Evolutionary conservation across 2,113 vertebrate genomes (phyloP).

Genomic region (Lipophrys pholis): DNA sequence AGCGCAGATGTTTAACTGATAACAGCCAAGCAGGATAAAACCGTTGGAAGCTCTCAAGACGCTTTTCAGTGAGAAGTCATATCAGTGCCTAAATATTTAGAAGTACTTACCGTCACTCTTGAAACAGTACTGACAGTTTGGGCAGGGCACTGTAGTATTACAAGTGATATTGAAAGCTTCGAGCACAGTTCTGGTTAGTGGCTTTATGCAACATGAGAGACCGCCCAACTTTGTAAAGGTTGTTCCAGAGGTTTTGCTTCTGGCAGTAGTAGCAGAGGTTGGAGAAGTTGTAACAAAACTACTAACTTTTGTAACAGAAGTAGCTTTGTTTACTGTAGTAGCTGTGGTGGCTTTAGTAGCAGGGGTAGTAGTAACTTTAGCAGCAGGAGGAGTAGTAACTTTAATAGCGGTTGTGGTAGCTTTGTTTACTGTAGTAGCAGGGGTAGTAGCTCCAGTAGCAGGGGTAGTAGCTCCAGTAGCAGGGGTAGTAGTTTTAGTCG

Average conservation of each 20-base stretch:
- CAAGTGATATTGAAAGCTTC: conserved; percentile 85
- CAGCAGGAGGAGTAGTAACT: too few species aligned
- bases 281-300: too few species aligned
- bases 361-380: background rate
- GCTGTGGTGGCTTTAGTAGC: conserved; percentile 8
- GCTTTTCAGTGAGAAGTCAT: too few species aligned
- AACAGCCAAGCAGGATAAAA: conserved; percentile 1
- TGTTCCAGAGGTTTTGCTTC: background rate
- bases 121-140: conserved; percentile 86
- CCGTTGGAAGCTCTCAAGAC: background rate
- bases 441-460: background rate
- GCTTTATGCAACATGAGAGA: conserved; percentile 76
- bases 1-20: conserved; percentile 85
- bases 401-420: too few species aligned
- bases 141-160: conserved; percentile 25
- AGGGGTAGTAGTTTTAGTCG: background rate
- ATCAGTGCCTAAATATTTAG: too few species aligned
- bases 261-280: too few species aligned
- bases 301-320: too few species aligned
- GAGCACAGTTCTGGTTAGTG: conserved; percentile 81
- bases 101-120: conserved; percentile 65
- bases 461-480: background rate
- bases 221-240: conserved; percentile 39
- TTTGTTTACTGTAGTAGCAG: too few species aligned
- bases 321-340: background rate